Percentiles rank a stretch among this genome's conserved stretches.
These are phyloP conservation scores for Pseudorhiza aurosa DNA, from an alignment of 30 jellyfish, hydroid and myxozoan genomes.

Conservation along the genomic window DNA sequence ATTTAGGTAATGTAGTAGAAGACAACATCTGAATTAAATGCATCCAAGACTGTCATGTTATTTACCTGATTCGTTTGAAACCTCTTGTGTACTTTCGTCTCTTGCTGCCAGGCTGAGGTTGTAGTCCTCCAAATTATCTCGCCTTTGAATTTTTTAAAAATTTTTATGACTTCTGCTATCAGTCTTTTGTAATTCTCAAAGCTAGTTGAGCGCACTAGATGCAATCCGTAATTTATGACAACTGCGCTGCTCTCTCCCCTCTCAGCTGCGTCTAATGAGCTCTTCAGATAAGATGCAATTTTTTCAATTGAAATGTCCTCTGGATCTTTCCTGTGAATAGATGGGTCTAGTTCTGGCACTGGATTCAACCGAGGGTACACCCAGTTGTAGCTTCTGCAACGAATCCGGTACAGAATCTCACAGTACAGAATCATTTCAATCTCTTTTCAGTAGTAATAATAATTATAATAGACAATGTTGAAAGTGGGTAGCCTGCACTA, in stretches of 20 bases:
- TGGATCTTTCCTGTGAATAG: slow-evolving; percentile 79
- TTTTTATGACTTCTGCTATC: slow-evolving; percentile 45
- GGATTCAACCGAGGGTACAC: slow-evolving; percentile 88
- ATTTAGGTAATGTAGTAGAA: too few relatives aligned
- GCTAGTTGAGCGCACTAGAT: slow-evolving; percentile 85
- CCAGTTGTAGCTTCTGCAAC: slow-evolving; percentile 90
- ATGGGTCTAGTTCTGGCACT: slow-evolving; percentile 67
- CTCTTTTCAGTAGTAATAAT: too few relatives aligned
- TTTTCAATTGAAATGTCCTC: slow-evolving; percentile 65
- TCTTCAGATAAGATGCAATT: slow-evolving; percentile 27
- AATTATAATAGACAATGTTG: too few relatives aligned
- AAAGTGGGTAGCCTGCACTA: too few relatives aligned
- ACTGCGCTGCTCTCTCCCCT: slow-evolving; percentile 70
- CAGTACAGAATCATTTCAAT: too few relatives aligned
- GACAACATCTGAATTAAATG: too few relatives aligned
- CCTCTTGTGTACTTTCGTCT: slow-evolving; percentile 77
- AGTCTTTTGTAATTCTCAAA: slow-evolving; percentile 66
- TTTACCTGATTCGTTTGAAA: slow-evolving; percentile 93
- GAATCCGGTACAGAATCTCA: too few relatives aligned
- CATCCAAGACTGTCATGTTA: too few relatives aligned
- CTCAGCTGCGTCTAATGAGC: slow-evolving; percentile 34
- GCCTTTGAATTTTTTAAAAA: slow-evolving; percentile 41
- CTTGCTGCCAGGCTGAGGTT: slow-evolving; percentile 83
- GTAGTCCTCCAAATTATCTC: slow-evolving; percentile 86
- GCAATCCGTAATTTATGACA: slow-evolving; percentile 82